Base-by-base conservation (phyloP, 1,140 invertebrate species). In the Drosophila mauritiana region DNA sequence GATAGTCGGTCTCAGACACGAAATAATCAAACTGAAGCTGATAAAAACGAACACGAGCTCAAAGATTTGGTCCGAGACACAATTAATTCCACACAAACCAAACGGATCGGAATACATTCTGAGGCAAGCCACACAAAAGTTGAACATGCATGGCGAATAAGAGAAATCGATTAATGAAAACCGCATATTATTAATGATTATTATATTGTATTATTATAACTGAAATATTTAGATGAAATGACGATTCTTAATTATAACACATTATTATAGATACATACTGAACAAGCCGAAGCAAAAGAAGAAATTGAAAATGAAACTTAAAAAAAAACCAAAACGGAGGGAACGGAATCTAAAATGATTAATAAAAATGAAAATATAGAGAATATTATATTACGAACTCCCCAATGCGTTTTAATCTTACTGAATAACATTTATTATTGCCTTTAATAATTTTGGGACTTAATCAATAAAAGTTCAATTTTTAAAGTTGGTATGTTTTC, bases 211-310 rank as follows among this genome's bases (percentile, higher is more conserved):
- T 89, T 91, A 91, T 91, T 91, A 88, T 88, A 91, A 91, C 83
- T 90, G 90, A 91, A 91, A 91, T 91, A 91, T 91, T 91, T 91
- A 91, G 90, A 91, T 91, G 90, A 91, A 91, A 91, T 91, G 85
- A 91, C 73, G 75, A 90, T 90, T 91, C 86, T 91, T 91, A 90
- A 90, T 91, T 91, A 91, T 91, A 91, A 88, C 72, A 91, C 80
- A 91, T 91, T 90, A 90, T 90, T 91, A 91, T 90, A 90, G 82
- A 91, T 85, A 91, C 82, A 86, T 90, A 90, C 77, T 70, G 76
- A 83, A 76, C 55, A 69, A 72, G 73, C 74, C 55, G 80, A 91
- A 48, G 77, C 83, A 67, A 78, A 79, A 75, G 61, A 67, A 70
- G 36, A 67, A 64, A 74, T 53, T 69, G 39, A 80, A 90, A 76